These are phyloP conservation scores for Mico argentatus DNA, from an alignment of 2,797 vertebrate genomes.

Conservation along the genomic window DNA sequence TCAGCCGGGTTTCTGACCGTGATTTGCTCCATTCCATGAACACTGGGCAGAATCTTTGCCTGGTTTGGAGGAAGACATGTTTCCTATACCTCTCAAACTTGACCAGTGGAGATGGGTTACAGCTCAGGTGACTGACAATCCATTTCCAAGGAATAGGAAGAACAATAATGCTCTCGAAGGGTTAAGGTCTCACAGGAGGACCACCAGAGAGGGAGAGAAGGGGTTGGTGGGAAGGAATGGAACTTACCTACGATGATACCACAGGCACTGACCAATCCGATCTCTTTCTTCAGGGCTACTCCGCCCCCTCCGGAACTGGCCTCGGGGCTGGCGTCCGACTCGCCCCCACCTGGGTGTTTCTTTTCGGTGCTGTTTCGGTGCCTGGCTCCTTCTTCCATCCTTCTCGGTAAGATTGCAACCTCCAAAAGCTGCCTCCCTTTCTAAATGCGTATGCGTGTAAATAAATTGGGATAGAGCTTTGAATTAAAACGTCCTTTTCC, in stretches of 20 bases:
- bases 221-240: not conserved
- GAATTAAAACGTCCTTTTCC: constrained; percentile 40
- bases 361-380: constrained; percentile 86
- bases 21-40: not conserved
- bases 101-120: not conserved
- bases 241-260: constrained; percentile 95
- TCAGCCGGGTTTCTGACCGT: not conserved
- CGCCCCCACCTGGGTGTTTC: constrained; percentile 60
- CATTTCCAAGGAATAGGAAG: not conserved
- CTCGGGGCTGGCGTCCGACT: constrained; percentile 74
- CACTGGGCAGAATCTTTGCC: not conserved
- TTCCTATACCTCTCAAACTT: not conserved
- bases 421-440: constrained; percentile 34
- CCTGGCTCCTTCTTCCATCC: constrained; percentile 91
- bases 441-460: not conserved
- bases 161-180: not conserved
- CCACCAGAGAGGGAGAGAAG: not conserved
- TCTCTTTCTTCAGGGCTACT: constrained; percentile 94
- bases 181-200: not conserved
- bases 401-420: constrained; percentile 25
- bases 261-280: constrained; percentile 94
- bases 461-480: not conserved
- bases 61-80: not conserved
- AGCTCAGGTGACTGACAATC: not conserved
- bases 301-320: constrained; percentile 79